Evolutionary conservation across 2,888 invertebrate species (phyloP), one percentile per base, ranked within the genome.

Genomic region (Nineta flava): DNA sequence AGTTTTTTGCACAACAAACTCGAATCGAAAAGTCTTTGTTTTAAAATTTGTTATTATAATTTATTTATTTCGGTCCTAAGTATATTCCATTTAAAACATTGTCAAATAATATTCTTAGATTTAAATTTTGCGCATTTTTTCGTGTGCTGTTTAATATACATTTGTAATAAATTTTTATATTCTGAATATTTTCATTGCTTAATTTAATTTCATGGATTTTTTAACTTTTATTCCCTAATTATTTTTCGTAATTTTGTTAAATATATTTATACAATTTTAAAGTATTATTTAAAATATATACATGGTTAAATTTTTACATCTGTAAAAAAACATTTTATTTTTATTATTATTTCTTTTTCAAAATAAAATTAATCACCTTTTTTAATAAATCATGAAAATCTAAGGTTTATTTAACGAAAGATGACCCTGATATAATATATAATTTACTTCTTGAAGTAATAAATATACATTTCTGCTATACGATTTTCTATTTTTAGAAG

Each of bases 401-500:
- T 26, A 26, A 26, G 26, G 26, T 26, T 26, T 26, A 26, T 26
- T 26, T 26, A 26, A 26, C n/a, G 38, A 38, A 26, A 26, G 44
- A 44, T 44, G 44, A 44, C 44, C 44, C 19, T 44, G 44, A 26
- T 44, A 21, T 31, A 26, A 44, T 44, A 44, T 44, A 44, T 44
- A 44, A 44, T 31, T 44, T 44, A 26, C 44, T 44, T 21, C 44
- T 21, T 44, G 16, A 44, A 44, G 13, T 44, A 44, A 21, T 38
- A 38, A 38, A 38, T 38, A 38, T 38, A 38, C 15, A 38, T 38
- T 38, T 38, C 38, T 44, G 44, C 21, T 44, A 19, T 26, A 44
- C 26, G 26, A 21, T 44, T 44, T 44, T 44, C 44, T 44, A 44
- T 44, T 44, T 44, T 44, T 44, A 44, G 44, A 44, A 19, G 19